A percentile compares a stretch with the other conserved stretches of the same genome.
phyloP scores from a whole-genome alignment of 2,888 invertebrate species.

The Cloeon dipterum region DNA sequence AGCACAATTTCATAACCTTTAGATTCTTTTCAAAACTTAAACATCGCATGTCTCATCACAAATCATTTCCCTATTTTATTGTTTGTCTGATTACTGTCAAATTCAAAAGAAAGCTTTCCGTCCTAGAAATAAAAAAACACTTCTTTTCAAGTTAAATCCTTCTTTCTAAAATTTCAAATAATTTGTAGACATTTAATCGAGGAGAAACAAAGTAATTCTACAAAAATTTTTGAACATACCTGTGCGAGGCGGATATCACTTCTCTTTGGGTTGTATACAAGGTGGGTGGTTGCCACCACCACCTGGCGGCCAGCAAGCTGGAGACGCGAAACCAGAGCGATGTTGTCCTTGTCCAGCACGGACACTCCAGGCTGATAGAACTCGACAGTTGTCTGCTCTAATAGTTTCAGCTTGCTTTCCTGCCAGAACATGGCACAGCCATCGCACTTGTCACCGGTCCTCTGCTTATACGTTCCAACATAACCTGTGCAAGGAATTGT shows the following conservation, averaged over 20 bases:
- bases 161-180: too few species aligned
- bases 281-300: constrained; percentile 78
- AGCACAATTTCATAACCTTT: too few species aligned
- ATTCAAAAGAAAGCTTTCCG: too few species aligned
- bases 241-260: constrained; percentile 82
- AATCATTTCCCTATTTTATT: too few species aligned
- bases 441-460: constrained; percentile 58
- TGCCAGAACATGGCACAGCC: constrained; percentile 82
- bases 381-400: constrained; percentile 45
- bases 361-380: constrained; percentile 30
- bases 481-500: constrained; percentile 34
- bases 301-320: constrained; percentile 25
- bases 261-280: constrained; percentile 75
- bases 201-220: too few species aligned
- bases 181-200: too few species aligned
- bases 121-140: too few species aligned
- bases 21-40: too few species aligned
- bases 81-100: too few species aligned
- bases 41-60: too few species aligned
- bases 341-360: constrained; percentile 63
- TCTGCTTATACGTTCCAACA: constrained; percentile 52
- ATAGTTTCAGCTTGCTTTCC: constrained; percentile 34
- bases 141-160: too few species aligned
- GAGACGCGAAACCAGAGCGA: constrained; percentile 61
- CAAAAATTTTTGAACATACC: too few species aligned